These are phyloP conservation scores for Disparrhopalites patrizii DNA, from an alignment of 2,888 invertebrate genomes.

Conservation along the genomic window DNA sequence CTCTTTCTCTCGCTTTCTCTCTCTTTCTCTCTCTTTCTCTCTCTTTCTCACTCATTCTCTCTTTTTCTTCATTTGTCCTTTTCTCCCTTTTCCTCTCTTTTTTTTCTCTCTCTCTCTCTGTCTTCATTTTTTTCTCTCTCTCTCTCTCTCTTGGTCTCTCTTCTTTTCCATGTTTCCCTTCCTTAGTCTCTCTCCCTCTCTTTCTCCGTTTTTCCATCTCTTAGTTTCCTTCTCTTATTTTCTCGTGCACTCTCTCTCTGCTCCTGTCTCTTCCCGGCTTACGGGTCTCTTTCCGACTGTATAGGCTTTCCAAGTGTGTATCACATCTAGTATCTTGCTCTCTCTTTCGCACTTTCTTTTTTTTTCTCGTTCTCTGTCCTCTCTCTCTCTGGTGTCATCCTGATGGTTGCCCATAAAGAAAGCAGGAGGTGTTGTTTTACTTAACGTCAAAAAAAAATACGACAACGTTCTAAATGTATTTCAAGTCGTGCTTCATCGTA, in stretches of 20 bases:
- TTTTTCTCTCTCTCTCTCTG: neutral
- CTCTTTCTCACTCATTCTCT: slow-evolving; percentile 7
- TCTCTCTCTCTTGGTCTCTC: slow-evolving; percentile 21
- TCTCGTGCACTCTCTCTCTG: no score
- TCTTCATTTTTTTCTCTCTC: slow-evolving; percentile 11
- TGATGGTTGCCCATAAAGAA: no score
- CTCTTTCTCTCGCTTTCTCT: slow-evolving; percentile 45
- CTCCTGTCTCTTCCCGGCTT: no score
- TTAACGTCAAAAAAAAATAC: neutral
- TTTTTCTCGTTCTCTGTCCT: neutral
- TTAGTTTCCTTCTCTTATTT: slow-evolving; percentile 42
- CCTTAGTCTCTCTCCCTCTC: slow-evolving; percentile 1
- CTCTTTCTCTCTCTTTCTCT: neutral
- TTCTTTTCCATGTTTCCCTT: slow-evolving; percentile 2
- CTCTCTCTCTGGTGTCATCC: neutral
- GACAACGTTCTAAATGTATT: neutral
- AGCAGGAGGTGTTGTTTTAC: neutral
- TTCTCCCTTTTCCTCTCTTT: neutral
- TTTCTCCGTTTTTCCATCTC: neutral
- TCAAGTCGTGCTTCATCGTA: neutral
- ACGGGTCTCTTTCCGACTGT: no score
- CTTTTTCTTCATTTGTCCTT: slow-evolving; percentile 17
- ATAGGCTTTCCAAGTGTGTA: slow-evolving; percentile 35
- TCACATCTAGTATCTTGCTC: neutral
- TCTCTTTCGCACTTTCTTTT: neutral